A percentile compares a stretch with the other conserved stretches of the same genome.
Evolutionary conservation across 2,888 invertebrate species (phyloP).

Genomic region (Acronicta leporina): DNA sequence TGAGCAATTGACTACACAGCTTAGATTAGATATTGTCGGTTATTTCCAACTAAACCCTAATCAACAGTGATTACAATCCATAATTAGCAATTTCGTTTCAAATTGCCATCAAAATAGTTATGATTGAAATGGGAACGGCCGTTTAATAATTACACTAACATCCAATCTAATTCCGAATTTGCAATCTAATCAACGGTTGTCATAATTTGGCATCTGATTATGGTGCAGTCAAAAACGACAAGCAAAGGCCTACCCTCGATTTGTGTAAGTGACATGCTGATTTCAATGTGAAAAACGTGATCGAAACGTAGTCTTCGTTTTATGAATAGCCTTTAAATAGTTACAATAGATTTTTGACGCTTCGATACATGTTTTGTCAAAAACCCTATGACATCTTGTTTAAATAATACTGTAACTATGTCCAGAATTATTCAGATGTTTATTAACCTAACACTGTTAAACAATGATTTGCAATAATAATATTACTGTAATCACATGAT

Average conservation of each 20-base stretch:
- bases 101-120: slow-evolving; percentile 22
- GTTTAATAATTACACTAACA: slow-evolving; percentile 13
- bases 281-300: background rate
- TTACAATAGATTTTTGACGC: no score
- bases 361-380: no score
- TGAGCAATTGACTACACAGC: slow-evolving; percentile 1
- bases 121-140: slow-evolving; percentile 10
- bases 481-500: no score
- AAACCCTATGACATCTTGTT: no score
- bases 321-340: no score
- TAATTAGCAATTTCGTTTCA: slow-evolving; percentile 15
- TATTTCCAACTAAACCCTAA: slow-evolving; percentile 8
- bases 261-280: background rate
- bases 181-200: slow-evolving; percentile 31
- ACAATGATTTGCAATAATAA: no score
- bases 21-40: slow-evolving; percentile 3
- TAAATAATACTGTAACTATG: no score
- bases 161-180: slow-evolving; percentile 61
- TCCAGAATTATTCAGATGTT: no score
- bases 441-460: no score
- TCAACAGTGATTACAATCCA: slow-evolving; percentile 15
- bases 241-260: background rate
- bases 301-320: no score
- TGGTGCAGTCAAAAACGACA: slow-evolving; percentile 10
- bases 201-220: slow-evolving; percentile 3